These are phyloP conservation scores for Pammene fasciana DNA, from an alignment of 2,888 invertebrate genomes.

Conservation along the genomic window DNA sequence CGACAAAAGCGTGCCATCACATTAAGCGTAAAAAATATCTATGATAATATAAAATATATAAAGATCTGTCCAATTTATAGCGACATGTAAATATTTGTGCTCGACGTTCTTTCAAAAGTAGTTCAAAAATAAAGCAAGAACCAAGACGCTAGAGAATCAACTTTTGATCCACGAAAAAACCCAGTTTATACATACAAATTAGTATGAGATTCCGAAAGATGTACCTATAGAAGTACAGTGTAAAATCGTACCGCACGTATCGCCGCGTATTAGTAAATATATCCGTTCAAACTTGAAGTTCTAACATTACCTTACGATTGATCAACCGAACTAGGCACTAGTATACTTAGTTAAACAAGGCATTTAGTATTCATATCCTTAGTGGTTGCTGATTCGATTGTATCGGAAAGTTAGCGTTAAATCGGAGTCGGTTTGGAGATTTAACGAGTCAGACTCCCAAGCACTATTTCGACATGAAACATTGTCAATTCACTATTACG, in stretches of 20 bases:
- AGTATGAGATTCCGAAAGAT: not conserved
- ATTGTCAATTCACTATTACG: constrained; percentile 34
- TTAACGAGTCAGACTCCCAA: constrained; percentile 38
- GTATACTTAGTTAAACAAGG: constrained; percentile 34
- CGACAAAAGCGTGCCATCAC: constrained; percentile 26
- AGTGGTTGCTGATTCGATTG: constrained; percentile 34
- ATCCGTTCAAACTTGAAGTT: not conserved
- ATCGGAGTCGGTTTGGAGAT: constrained; percentile 23
- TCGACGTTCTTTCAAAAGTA: constrained; percentile 2
- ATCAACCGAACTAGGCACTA: no score
- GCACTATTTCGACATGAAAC: constrained; percentile 33
- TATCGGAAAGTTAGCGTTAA: constrained; percentile 29
- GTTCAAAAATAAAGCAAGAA: not conserved
- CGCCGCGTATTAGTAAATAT: no score
- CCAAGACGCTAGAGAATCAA: not conserved
- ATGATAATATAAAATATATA: not conserved
- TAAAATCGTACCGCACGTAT: no score
- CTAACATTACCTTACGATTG: no score
- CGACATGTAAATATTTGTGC: not conserved
- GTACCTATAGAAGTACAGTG: not conserved
- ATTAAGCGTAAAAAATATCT: not conserved
- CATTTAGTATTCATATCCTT: constrained; percentile 35
- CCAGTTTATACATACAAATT: not conserved
- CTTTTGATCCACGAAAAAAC: not conserved
- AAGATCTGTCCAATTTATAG: not conserved